These are phyloP conservation scores for Channallabes apus DNA, from an alignment of 2,797 vertebrate genomes.

Conservation along the genomic window DNA sequence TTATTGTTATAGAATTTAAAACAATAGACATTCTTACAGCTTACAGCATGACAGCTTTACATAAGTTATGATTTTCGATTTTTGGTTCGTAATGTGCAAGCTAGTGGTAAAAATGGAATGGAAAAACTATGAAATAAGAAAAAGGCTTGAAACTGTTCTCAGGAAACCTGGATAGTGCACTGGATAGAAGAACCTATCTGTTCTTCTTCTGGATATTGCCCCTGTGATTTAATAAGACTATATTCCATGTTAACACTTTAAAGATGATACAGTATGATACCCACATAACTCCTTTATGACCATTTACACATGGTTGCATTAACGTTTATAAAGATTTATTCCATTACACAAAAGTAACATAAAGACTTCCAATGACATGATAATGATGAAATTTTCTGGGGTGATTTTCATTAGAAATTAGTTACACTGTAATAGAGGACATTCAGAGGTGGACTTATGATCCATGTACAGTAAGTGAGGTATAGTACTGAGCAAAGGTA, in stretches of 20 bases:
- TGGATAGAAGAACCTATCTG: too few relatives aligned
- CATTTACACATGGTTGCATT: background rate
- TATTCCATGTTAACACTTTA: too few relatives aligned
- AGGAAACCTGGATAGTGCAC: background rate
- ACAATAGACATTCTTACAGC: background rate
- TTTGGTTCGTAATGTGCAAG: background rate
- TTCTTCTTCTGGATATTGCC: background rate
- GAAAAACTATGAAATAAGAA: background rate
- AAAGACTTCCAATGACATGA: background rate
- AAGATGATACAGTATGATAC: background rate
- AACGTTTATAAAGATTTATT: background rate
- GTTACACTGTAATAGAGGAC: background rate
- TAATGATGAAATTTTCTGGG: background rate
- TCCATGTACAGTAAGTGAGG: background rate
- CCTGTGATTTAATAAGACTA: too few relatives aligned
- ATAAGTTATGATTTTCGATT: background rate
- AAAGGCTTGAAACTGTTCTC: background rate
- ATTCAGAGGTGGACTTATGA: background rate
- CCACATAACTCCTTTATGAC: background rate
- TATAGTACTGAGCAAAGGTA: too few relatives aligned
- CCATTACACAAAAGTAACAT: background rate
- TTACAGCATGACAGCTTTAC: background rate
- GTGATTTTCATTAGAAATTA: background rate
- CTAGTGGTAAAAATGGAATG: background rate
- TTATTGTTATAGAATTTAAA: background rate